These are phyloP conservation scores for Noctuana brunneofusca DNA, from an alignment of 2,888 invertebrate species.

Conservation along the genomic window DNA sequence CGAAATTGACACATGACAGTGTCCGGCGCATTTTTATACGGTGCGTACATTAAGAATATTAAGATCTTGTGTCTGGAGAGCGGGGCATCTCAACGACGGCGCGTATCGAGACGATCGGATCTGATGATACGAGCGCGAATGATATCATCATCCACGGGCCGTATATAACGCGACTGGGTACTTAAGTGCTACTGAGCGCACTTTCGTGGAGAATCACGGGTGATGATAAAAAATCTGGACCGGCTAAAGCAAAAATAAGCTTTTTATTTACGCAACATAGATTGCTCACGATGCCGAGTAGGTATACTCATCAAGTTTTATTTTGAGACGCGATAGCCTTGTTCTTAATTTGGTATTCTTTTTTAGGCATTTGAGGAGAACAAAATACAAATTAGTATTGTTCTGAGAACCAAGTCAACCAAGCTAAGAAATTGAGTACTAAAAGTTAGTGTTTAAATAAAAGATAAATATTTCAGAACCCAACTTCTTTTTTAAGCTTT, in stretches of 20 bases:
- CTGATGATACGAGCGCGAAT: constrained; percentile 57
- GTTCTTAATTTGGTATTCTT: background rate
- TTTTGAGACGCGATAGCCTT: background rate
- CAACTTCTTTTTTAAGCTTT: background rate
- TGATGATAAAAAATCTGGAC: constrained; percentile 30
- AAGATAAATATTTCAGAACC: too few relatives aligned
- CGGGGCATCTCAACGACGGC: constrained; percentile 44
- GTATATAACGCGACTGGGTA: constrained; percentile 39
- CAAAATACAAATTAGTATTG: too few relatives aligned
- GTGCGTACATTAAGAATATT: constrained; percentile 60
- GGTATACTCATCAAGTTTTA: background rate
- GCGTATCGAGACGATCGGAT: constrained; percentile 56
- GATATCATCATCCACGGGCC: constrained; percentile 58
- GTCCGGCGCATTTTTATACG: constrained; percentile 59
- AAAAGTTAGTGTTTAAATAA: too few relatives aligned
- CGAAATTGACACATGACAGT: constrained; percentile 63
- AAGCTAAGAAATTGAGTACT: too few relatives aligned
- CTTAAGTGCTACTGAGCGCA: constrained; percentile 36
- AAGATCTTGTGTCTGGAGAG: constrained; percentile 52
- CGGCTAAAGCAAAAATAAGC: constrained; percentile 6
- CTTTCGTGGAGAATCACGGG: constrained; percentile 31
- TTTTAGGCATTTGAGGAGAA: background rate
- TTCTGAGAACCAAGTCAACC: too few relatives aligned
- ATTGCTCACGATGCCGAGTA: background rate
- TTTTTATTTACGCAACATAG: constrained; percentile 14